Base-by-base conservation (phyloP, 2,888 invertebrate genomes). In the Heliconius sara region DNA sequence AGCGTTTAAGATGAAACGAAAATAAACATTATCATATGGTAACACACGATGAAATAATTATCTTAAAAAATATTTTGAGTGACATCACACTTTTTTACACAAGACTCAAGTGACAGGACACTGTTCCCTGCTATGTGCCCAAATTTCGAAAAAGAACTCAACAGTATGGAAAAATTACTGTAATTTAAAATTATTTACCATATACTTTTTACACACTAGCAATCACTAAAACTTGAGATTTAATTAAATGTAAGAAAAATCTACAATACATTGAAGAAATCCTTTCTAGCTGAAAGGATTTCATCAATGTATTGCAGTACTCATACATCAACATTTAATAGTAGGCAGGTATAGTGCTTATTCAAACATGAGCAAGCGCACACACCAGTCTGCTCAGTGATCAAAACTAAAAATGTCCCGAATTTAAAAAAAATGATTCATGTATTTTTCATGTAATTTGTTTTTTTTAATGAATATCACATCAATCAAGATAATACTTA, bases 401-500 rank as follows among this genome's bases (percentile, higher is more conserved):
- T 16, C 25, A 25, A 70, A 43, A 43, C 16, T 47, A n/a, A 68
- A 39, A n/a, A 39, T 13, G 6, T 27, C 13, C 13, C 16, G 25
- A 27, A 4, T 65, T 10, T 12, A 10, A 60, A 60, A 60, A 34
- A 22, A 60, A n/a, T 3, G 3, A 63, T 16, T 27, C 6, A 27
- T 27, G 27, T 27, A 27, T 12, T 65, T 27, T 27, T 13, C 16
- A 3, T 27, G 13, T 65, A 16, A 27, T 65, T 65, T 60, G n/a
- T n/a, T 27, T 65, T 65, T 27, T 63, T 39, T 34, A 34, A 63
- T 63, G 12, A 25, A 63, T 13, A 52, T 52, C 52, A 27, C 43
- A 70, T 63, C 71, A 78, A 78, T 82, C 71, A 75, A 43, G 83
- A 83, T 83, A 83, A 70, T 22, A 70, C 66, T 67, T 75, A 52